These are phyloP conservation scores for Osmoderma eremita DNA, from an alignment of 2,888 invertebrate genomes.

Conservation along the genomic window DNA sequence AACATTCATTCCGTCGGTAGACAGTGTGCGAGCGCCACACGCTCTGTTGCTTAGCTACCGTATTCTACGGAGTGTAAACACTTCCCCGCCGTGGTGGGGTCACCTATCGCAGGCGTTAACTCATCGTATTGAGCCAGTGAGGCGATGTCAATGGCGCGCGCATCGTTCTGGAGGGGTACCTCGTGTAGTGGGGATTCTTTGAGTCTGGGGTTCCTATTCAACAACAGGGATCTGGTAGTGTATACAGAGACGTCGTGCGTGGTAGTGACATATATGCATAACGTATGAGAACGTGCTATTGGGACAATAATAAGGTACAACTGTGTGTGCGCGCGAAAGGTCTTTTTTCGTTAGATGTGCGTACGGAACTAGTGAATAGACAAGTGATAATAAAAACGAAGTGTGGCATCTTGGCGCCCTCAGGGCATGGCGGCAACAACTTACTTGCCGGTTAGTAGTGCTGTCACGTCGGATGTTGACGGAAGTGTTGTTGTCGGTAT, in stretches of 20 bases:
- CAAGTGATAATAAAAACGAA: constrained; percentile 34
- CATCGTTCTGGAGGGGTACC: constrained; percentile 57
- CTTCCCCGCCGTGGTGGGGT: constrained; percentile 62
- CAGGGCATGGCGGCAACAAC: constrained; percentile 94
- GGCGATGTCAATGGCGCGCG: constrained; percentile 62
- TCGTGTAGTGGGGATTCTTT: constrained; percentile 57
- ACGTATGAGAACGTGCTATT: constrained; percentile 67
- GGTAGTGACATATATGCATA: constrained; percentile 64
- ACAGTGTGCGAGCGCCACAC: constrained; percentile 54
- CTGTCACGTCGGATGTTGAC: constrained; percentile 77
- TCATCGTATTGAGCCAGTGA: constrained; percentile 56
- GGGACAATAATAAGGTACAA: constrained; percentile 22
- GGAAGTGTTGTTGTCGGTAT: constrained; percentile 70
- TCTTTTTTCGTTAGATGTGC: constrained; percentile 24
- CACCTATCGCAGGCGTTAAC: constrained; percentile 54
- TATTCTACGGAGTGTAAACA: constrained; percentile 63
- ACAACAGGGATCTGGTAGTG: constrained; percentile 67
- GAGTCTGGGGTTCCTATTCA: constrained; percentile 64
- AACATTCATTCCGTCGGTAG: constrained; percentile 47
- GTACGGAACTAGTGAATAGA: constrained; percentile 19
- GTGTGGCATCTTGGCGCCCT: constrained; percentile 66
- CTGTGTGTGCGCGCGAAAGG: constrained; percentile 24
- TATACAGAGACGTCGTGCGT: constrained; percentile 68
- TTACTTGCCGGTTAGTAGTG: constrained; percentile 85
- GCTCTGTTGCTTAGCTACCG: constrained; percentile 65